Percentiles rank a stretch among this genome's conserved stretches.
Evolutionary conservation across 2,113 vertebrate species (phyloP).

Genomic region (Tor tambroides): DNA sequence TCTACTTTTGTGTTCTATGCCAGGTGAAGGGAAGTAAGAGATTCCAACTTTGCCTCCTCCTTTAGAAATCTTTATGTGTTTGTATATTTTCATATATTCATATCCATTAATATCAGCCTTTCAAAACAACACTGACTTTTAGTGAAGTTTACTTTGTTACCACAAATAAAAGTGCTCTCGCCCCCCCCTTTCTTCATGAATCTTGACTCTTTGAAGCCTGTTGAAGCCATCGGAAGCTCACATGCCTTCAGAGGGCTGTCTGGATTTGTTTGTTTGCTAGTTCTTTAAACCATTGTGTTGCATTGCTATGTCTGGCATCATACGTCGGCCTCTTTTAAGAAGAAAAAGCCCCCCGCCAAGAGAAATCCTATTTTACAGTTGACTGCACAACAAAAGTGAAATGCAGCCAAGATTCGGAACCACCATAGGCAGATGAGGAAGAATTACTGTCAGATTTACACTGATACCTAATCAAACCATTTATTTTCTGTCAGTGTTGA

Average conservation of each 20-base stretch:
- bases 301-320: conserved; percentile 40
- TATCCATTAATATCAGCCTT: not conserved
- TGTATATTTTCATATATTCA: not conserved
- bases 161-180: not conserved
- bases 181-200: not conserved
- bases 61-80: no score
- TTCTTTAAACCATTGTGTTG: conserved; percentile 48
- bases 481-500: conserved; percentile 20
- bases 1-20: no score
- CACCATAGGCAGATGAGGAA: conserved; percentile 28
- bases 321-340: conserved; percentile 45
- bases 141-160: not conserved
- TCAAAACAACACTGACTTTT: not conserved
- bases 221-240: conserved; percentile 55
- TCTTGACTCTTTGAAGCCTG: conserved; percentile 20
- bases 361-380: conserved; percentile 65
- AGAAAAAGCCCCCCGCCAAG: conserved; percentile 58
- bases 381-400: conserved; percentile 63
- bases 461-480: conserved; percentile 18
- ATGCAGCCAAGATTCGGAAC: conserved; percentile 46
- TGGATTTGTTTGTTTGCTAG: conserved; percentile 60
- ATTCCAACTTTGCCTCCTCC: no score
- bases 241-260: conserved; percentile 20
- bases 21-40: no score
- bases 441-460: conserved; percentile 34